phyloP scores from a whole-genome alignment of 2,113 vertebrate genomes.

The Phyllostomus discolor region DNA sequence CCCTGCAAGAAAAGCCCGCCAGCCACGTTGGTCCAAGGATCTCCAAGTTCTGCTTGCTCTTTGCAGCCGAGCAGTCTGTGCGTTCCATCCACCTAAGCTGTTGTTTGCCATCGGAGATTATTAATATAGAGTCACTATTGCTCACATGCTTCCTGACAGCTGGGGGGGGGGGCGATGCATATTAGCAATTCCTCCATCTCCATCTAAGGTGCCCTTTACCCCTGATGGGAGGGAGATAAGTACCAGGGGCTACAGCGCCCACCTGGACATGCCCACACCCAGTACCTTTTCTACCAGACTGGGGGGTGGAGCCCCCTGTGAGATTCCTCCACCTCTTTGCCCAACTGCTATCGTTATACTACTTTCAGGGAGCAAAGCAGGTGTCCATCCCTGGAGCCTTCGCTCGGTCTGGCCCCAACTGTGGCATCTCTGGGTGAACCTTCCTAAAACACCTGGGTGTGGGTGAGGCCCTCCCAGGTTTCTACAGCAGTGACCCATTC shows the following conservation, averaged over 20 bases:
- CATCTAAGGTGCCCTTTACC: not conserved
- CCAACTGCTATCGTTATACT: rapidly evolving
- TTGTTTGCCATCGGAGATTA: not conserved
- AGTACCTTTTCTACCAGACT: not conserved
- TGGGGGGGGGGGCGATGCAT: not conserved
- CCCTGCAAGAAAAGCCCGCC: not conserved
- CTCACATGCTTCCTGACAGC: not conserved
- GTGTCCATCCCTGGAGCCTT: not conserved
- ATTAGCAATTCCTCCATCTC: not conserved
- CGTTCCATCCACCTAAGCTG: not conserved
- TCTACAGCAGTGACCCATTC: not conserved
- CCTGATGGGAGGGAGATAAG: not conserved
- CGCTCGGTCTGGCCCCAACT: not conserved
- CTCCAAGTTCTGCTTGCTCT: not conserved
- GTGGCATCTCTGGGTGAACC: not conserved
- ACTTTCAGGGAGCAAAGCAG: not conserved
- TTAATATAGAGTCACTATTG: not conserved
- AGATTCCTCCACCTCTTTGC: not conserved
- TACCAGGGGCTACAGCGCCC: not conserved
- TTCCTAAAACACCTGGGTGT: not conserved
- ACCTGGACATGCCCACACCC: not conserved
- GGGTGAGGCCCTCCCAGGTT: not conserved
- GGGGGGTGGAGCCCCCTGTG: rapidly evolving
- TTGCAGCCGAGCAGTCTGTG: not conserved
- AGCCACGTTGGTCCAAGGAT: not conserved